Base-by-base conservation (phyloP, 2,113 vertebrate species). In the Sinosuthora webbiana region DNA sequence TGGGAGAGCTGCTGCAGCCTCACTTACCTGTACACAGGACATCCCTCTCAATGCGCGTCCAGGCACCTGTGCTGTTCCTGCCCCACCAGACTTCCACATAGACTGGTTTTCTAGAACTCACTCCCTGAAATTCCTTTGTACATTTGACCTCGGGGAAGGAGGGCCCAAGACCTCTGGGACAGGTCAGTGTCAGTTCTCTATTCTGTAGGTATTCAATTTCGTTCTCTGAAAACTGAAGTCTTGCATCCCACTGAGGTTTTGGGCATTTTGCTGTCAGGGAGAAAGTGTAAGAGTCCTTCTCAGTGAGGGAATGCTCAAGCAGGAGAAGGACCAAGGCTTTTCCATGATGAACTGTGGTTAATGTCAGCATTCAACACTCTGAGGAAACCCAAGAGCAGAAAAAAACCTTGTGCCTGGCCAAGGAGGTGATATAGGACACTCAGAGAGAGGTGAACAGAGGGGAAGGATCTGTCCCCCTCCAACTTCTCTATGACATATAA, bases 131-230 rank as follows among this genome's bases (percentile, higher is more conserved):
- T 50, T 7, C 1, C 3, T 3, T 59, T 59, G 44, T 11, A 35
- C 94, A 93, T 80, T 53, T 69, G 57, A 89, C 55, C 7, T 6
- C 0, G 0, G 30, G 2, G 12, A 60, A 71, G 12, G 49, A 30
- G 7, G 30, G 73, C 27, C 55, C 2, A 3, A 83, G 49, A 55
- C 31, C 16, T 57, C 9, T 1, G 7, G 3, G 16, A 30, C 94
- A 95, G 30, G 20, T 64, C 55, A 93, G 13, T 3, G 1, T 60
- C 57, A 79, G 13, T 37, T 67, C 44, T 37, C 4, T 8, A 2
- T 76, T 71, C 18, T 6, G 18, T 57, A 3, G 1, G 13, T 73
- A 45, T 4, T 2, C 2, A 1, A 0, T n/a, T 53, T 13, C 5
- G 0, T 5, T 6, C 60, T 7, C 6, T 41, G 27, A 1, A 57